Percentiles rank a stretch among this genome's conserved stretches.
These are phyloP conservation scores for Ophiothrix spiculata DNA, from an alignment of 35 echinoderm and acorn worm species.

Conservation along the genomic window DNA sequence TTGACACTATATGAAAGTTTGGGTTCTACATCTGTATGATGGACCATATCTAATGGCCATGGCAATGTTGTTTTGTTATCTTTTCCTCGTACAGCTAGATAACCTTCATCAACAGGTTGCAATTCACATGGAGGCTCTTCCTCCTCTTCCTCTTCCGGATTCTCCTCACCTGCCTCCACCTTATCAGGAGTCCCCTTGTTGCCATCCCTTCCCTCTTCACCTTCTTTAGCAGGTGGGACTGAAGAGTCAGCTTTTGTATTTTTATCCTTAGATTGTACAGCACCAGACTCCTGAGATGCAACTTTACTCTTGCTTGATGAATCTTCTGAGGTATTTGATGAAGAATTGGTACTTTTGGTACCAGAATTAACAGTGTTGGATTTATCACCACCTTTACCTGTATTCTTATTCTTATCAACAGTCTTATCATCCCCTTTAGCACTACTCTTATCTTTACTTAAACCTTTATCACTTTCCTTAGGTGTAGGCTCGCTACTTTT, in stretches of 20 bases:
- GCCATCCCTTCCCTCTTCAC: neutral
- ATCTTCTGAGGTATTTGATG: slow-evolving; percentile 5
- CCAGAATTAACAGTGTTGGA: too few species aligned
- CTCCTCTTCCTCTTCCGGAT: neutral
- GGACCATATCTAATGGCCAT: slow-evolving; percentile 61
- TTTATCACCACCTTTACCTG: neutral
- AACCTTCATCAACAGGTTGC: slow-evolving; percentile 32
- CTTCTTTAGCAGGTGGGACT: neutral
- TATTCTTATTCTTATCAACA: neutral
- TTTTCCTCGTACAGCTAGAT: slow-evolving; percentile 43
- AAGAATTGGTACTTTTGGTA: too few species aligned
- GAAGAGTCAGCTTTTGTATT: neutral
- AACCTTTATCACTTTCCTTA: neutral
- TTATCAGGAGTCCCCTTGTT: neutral
- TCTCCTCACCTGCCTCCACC: neutral
- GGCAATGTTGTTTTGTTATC: slow-evolving; percentile 55
- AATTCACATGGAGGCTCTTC: neutral
- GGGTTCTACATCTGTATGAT: slow-evolving; percentile 26
- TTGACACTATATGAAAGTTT: slow-evolving; percentile 56
- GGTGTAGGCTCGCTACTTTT: neutral
- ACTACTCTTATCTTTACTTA: neutral
- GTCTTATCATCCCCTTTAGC: neutral
- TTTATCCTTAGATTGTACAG: neutral
- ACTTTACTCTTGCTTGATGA: neutral
- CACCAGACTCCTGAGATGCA: neutral